These are phyloP conservation scores for Epizoanthus rinbou DNA, from an alignment of 92 coral and sea anemone species.

Conservation along the genomic window DNA sequence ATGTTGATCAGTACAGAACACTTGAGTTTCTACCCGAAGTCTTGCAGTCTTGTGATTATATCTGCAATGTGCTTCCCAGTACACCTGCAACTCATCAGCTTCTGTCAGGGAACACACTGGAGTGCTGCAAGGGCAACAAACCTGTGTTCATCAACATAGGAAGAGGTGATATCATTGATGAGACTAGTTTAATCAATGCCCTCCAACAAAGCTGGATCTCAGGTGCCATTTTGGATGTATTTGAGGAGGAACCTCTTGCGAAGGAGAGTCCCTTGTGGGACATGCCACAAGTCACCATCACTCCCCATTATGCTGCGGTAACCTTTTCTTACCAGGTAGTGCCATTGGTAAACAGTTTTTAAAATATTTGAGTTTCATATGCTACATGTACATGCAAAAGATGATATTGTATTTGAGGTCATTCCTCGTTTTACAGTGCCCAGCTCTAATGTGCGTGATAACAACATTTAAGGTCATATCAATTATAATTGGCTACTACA, in stretches of 20 bases:
- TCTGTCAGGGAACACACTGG: constrained; percentile 76
- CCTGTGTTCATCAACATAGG: constrained; percentile 89
- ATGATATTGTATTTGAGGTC: no score
- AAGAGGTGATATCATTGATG: constrained; percentile 86
- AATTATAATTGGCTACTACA: no score
- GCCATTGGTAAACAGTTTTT: no score
- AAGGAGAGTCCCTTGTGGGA: constrained; percentile 86
- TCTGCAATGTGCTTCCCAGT: constrained; percentile 89
- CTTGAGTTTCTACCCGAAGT: constrained; percentile 59
- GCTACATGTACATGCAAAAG: no score
- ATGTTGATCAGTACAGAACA: constrained; percentile 77
- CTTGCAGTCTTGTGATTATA: constrained; percentile 80
- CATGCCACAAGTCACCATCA: constrained; percentile 81
- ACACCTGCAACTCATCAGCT: constrained; percentile 77
- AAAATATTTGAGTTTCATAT: no score
- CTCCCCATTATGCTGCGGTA: constrained; percentile 79
- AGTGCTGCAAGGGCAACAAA: constrained; percentile 64
- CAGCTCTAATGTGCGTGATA: no score
- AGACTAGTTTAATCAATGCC: constrained; percentile 75
- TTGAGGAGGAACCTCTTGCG: constrained; percentile 85
- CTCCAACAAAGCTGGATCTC: constrained; percentile 88
- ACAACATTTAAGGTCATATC: no score
- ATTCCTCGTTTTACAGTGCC: no score
- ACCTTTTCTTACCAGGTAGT: constrained; percentile 66
- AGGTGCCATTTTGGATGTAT: constrained; percentile 92